Percentiles rank a stretch among this genome's conserved stretches.
phyloP scores from a whole-genome alignment of 2,113 vertebrate genomes.

The Prionailurus viverrinus region DNA sequence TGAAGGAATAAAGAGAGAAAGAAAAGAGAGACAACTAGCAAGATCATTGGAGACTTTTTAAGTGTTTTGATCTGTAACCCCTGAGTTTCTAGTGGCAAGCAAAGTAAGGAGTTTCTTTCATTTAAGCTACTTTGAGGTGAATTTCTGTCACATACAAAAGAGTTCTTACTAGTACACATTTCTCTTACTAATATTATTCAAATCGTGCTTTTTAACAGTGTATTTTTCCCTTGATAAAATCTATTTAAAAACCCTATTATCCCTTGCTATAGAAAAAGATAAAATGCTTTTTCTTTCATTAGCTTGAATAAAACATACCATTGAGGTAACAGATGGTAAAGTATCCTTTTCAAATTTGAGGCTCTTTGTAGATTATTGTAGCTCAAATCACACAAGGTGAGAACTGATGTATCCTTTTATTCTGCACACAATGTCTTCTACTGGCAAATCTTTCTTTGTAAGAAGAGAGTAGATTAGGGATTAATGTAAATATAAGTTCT shows the following conservation, averaged over 20 bases:
- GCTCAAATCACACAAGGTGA: neutral
- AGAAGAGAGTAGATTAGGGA: neutral
- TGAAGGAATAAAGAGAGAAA: neutral
- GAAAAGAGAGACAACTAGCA: neutral
- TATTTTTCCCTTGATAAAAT: neutral
- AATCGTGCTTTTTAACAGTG: neutral
- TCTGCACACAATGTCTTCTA: neutral
- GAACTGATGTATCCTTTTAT: neutral
- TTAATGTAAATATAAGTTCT: neutral
- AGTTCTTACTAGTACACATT: neutral
- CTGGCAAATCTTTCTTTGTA: neutral
- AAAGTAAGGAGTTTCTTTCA: neutral
- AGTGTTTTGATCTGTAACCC: neutral
- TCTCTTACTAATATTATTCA: neutral
- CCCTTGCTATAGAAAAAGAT: neutral
- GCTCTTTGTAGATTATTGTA: neutral
- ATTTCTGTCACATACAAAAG: neutral
- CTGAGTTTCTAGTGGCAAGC: neutral
- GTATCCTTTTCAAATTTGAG: neutral
- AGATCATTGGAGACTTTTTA: neutral
- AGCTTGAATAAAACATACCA: neutral
- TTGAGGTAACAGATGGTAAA: conserved; percentile 29
- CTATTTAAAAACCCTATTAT: neutral
- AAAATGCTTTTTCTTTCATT: conserved; percentile 53
- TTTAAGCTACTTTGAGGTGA: neutral